Evolutionary conservation across 2,797 vertebrate species (phyloP).

Genomic region (Carduelis carduelis): DNA sequence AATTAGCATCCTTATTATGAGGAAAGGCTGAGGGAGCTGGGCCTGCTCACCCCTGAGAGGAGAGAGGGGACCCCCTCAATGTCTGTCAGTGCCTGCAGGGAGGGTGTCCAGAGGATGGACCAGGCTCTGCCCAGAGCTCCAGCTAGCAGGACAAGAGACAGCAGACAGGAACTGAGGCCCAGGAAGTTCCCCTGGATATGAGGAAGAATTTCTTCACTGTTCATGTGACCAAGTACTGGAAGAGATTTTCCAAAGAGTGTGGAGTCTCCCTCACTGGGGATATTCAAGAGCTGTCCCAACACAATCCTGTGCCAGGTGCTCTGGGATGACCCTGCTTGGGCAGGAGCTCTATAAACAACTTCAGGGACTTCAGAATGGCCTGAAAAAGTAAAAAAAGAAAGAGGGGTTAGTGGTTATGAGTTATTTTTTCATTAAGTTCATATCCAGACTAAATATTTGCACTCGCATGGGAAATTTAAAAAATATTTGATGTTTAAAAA

Average conservation of each 20-base stretch:
- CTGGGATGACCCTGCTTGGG: neutral
- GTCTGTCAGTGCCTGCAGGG: neutral
- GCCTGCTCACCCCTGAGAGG: neutral
- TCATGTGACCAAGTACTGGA: neutral
- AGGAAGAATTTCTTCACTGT: neutral
- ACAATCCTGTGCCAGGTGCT: neutral
- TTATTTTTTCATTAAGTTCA: neutral
- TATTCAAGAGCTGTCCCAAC: neutral
- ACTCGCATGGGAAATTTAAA: neutral
- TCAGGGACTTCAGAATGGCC: neutral
- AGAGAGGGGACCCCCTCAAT: fast-evolving
- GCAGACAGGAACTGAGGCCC: neutral
- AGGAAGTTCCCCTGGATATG: neutral
- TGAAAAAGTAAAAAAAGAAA: neutral
- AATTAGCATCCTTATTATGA: neutral
- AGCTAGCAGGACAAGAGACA: no score
- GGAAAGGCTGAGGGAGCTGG: neutral
- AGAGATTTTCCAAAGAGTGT: neutral
- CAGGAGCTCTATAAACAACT: neutral
- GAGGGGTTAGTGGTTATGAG: neutral
- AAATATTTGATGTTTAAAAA: neutral
- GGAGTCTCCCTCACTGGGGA: neutral
- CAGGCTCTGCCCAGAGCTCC: neutral
- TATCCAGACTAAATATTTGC: neutral
- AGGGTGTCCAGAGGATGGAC: neutral